Base-by-base conservation (phyloP, 2,797 vertebrate genomes). In the Xiphorhynchus erythropygius region DNA sequence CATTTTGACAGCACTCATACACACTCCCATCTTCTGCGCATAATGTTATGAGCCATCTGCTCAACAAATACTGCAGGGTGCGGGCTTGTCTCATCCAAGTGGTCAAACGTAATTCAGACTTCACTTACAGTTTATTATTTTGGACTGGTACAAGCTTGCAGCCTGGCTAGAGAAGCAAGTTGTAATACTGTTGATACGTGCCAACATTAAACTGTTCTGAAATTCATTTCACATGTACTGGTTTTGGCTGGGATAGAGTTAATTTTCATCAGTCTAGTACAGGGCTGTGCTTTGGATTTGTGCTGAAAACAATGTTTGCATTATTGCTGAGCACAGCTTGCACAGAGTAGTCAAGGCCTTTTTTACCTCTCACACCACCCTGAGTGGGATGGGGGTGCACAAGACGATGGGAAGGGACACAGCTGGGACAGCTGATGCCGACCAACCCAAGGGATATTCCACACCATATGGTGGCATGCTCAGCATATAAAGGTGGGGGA, bases 1-100 rank as follows among this genome's bases (percentile, higher is more conserved):
- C 41, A 70, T 82, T 79, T 39, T 93, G 62, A 70, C 32, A 93
- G 56, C n/a, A 82, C 44, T 62, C 44, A 78, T 57, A 68, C 33
- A 39, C 12, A 24, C 19, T 81, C 30, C 7, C 19, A n/a, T 60
- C 30, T 75, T 88, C 69, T 53, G 5, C 21, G 18, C 57, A 50
- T 37, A 74, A 89, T 4, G 4, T 33, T 57, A 63, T 12, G 19
- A 93, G 46, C 65, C 60, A 86, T 50, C 77, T 82, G 88, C 46
- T 78, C 77, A 82, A 57, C 24, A 50, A 77, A 60, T 23, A 91
- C 22, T 17, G 30, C 49, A 60, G 11, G 2, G 9, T 27, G 13
- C 1, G 2, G 32, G 46, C 18, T 24, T 39, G 32, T 56, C 62
- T 53, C 69, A 68, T 67, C 27, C 16, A 49, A 84, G 56, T 30